Conservation (phyloP, 53 echinoderm and acorn worm species). For the Paelopatides confundens region DNA sequence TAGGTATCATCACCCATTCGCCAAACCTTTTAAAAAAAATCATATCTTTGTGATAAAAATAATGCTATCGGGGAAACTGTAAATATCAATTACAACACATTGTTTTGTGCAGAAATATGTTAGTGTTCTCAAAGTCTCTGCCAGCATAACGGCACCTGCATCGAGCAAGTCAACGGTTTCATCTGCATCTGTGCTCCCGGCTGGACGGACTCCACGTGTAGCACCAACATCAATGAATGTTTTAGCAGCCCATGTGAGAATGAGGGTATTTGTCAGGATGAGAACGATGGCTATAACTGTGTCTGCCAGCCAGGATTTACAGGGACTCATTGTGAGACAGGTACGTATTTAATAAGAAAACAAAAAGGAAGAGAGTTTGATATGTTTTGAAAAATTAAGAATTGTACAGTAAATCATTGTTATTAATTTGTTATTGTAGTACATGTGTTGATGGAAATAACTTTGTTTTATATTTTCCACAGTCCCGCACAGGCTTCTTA, state of each 20-base stretch:
- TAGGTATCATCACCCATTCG: too few relatives aligned
- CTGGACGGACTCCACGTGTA: conserved; percentile 60
- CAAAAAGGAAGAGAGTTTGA: too few relatives aligned
- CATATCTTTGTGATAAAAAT: too few relatives aligned
- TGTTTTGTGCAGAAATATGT: conserved; percentile 41
- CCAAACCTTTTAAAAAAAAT: too few relatives aligned
- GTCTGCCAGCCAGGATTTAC: conserved; percentile 64
- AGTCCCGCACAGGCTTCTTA: too few relatives aligned
- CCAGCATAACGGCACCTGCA: conserved; percentile 74
- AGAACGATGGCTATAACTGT: conserved; percentile 66
- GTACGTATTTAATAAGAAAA: conserved; percentile 55
- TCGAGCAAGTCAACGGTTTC: conserved; percentile 62
- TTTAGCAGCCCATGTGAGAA: conserved; percentile 69
- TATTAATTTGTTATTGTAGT: too few relatives aligned
- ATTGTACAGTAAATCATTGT: too few relatives aligned
- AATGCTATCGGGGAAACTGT: not conserved
- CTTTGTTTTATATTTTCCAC: too few relatives aligned
- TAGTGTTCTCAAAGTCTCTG: conserved; percentile 76
- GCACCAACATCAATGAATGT: conserved; percentile 70
- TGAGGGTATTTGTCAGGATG: conserved; percentile 71
- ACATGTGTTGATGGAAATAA: too few relatives aligned
- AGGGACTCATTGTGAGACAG: conserved; percentile 62
- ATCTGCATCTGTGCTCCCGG: conserved; percentile 61
- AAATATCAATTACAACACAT: not conserved
- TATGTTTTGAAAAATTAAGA: too few relatives aligned